Conservation (phyloP, 1,140 invertebrate genomes). For the Mesaphorura yosii region DNA sequence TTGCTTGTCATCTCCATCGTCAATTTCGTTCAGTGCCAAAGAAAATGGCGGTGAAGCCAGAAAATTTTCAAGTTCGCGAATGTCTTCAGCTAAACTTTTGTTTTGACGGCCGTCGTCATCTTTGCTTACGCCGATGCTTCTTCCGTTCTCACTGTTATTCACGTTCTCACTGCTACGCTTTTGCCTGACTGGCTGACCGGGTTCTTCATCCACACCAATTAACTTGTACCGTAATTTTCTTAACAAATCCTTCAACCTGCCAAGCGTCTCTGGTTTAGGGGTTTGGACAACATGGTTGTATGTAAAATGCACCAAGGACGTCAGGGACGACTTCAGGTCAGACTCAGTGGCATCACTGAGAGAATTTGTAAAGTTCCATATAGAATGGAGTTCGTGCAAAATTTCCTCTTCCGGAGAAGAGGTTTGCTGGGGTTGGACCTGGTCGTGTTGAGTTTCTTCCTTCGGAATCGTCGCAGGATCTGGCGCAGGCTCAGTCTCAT, state of each 20-base stretch:
- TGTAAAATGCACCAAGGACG: conserved; percentile 25
- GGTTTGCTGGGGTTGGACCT: background rate
- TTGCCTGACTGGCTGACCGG: too few relatives aligned
- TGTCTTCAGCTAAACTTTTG: background rate
- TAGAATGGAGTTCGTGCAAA: conserved; percentile 17
- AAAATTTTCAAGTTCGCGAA: background rate
- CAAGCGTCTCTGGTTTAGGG: conserved; percentile 22
- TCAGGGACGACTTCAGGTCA: conserved; percentile 23
- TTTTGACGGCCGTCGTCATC: too few relatives aligned
- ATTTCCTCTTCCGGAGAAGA: background rate
- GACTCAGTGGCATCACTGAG: conserved; percentile 12
- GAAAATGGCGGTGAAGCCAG: background rate
- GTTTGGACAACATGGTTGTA: conserved; percentile 22
- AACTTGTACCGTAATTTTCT: conserved; percentile 13
- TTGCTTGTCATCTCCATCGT: too few relatives aligned
- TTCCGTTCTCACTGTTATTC: background rate
- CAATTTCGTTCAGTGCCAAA: too few relatives aligned
- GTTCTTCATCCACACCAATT: background rate
- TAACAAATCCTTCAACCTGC: conserved; percentile 24
- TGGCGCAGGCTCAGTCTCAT: background rate
- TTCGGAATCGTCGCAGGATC: background rate
- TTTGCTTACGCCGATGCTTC: too few relatives aligned
- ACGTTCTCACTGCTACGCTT: background rate
- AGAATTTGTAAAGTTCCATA: conserved; percentile 23
- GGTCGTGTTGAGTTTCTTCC: background rate